Conservation (phyloP, 2,113 vertebrate genomes). For the Seriola quinqueradiata region DNA sequence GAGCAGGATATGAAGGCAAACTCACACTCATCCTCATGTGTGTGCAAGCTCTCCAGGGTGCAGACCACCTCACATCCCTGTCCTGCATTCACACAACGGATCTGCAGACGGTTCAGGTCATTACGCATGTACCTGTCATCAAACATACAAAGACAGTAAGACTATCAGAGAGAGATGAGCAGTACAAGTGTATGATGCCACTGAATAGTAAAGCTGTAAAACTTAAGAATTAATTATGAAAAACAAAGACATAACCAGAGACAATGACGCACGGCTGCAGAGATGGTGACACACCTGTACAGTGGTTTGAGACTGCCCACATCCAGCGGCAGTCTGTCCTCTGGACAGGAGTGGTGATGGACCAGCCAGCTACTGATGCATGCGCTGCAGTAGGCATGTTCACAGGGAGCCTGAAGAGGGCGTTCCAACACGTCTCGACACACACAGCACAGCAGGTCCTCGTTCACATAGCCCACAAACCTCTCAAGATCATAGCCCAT, state of each 20-base stretch:
- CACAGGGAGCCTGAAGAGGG: conserved; percentile 92
- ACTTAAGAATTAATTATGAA: background rate
- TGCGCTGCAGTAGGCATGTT: conserved; percentile 90
- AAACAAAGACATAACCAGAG: no score
- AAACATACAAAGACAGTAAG: background rate
- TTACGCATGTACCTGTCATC: conserved; percentile 91
- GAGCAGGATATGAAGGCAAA: conserved; percentile 87
- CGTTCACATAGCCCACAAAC: conserved; percentile 92
- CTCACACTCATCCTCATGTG: conserved; percentile 90
- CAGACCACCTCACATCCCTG: conserved; percentile 89
- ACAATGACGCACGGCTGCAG: background rate
- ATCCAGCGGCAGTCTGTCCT: conserved; percentile 89
- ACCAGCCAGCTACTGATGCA: conserved; percentile 92
- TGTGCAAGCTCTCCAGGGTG: conserved; percentile 88
- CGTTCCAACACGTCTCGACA: conserved; percentile 91
- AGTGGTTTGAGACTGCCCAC: conserved; percentile 86
- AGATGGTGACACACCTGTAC: conserved; percentile 83
- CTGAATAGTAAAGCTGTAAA: background rate
- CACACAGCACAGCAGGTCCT: conserved; percentile 91
- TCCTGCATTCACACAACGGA: conserved; percentile 87
- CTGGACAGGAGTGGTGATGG: conserved; percentile 90
- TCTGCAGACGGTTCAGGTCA: conserved; percentile 90
- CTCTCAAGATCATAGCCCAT: conserved; percentile 94
- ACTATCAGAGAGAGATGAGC: background rate
- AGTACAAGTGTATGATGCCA: background rate